A percentile compares a stretch with the other conserved stretches of the same genome.
These are phyloP conservation scores for Melinopterus prodromus DNA, from an alignment of 2,888 invertebrate genomes.

Conservation along the genomic window DNA sequence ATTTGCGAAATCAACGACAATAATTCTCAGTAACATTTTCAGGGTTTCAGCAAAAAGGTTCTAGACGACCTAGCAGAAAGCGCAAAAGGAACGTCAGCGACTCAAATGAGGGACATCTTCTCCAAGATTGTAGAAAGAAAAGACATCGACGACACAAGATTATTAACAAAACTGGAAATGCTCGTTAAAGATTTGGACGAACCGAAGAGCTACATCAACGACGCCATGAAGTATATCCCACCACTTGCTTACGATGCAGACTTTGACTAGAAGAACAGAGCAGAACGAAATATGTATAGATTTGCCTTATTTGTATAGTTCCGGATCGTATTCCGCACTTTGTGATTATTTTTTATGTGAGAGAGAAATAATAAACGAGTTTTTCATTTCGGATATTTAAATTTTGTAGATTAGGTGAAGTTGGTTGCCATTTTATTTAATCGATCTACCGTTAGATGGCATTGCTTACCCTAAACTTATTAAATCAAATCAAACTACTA, in stretches of 20 bases:
- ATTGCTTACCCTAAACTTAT: too few species aligned
- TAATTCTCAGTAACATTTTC: slow-evolving; percentile 31
- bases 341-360: not conserved
- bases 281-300: not conserved
- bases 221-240: slow-evolving; percentile 67
- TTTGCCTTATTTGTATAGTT: not conserved
- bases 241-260: slow-evolving; percentile 57
- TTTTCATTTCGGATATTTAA: not conserved
- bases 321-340: not conserved
- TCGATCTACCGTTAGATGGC: too few species aligned
- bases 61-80: slow-evolving; percentile 65
- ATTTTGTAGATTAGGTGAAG: not conserved
- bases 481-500: too few species aligned
- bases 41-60: slow-evolving; percentile 70
- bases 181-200: slow-evolving; percentile 67
- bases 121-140: slow-evolving; percentile 66
- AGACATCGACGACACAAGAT: slow-evolving; percentile 68
- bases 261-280: not conserved
- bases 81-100: slow-evolving; percentile 66
- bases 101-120: slow-evolving; percentile 67
- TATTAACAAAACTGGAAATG: slow-evolving; percentile 65
- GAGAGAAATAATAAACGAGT: not conserved
- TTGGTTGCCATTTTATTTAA: too few species aligned
- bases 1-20: too few species aligned
- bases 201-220: slow-evolving; percentile 66